These are phyloP conservation scores for Porites divaricata DNA, from an alignment of 92 coral and sea anemone species.

Conservation along the genomic window DNA sequence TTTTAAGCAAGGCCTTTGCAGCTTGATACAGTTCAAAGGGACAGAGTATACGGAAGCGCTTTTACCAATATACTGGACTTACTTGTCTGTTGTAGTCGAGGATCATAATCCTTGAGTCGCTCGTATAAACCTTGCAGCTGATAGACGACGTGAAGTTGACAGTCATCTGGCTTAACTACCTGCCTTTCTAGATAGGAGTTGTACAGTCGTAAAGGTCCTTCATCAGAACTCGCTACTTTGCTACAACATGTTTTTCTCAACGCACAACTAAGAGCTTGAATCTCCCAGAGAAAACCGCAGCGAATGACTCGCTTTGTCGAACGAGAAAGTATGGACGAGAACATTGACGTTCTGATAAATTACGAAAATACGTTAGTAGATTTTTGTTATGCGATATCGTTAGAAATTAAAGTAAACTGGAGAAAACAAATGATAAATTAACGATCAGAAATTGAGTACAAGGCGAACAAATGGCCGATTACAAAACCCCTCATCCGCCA, in stretches of 20 bases:
- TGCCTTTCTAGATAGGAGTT: constrained; percentile 51
- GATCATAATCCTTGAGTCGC: constrained; percentile 57
- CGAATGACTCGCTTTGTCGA: constrained; percentile 7
- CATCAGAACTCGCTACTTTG: neutral
- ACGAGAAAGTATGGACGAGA: neutral
- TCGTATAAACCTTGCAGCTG: constrained; percentile 63
- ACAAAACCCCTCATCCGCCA: constrained; percentile 4
- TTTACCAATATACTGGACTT: neutral
- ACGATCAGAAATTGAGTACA: too few relatives aligned
- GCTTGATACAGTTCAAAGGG: too few relatives aligned
- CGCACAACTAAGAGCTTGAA: neutral
- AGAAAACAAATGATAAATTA: too few relatives aligned
- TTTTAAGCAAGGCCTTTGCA: too few relatives aligned
- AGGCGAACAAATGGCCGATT: neutral
- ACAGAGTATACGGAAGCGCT: neutral
- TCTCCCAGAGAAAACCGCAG: neutral
- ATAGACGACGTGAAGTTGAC: constrained; percentile 59
- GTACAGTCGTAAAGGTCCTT: constrained; percentile 65
- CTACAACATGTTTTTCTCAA: neutral
- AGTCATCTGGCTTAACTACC: constrained; percentile 57
- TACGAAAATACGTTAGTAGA: neutral
- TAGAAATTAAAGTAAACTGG: neutral
- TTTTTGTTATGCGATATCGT: too few relatives aligned
- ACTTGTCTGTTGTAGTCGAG: constrained; percentile 15
- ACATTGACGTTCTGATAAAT: neutral